Conservation (phyloP, 2,888 invertebrate genomes). For the Conus canariensis region DNA sequence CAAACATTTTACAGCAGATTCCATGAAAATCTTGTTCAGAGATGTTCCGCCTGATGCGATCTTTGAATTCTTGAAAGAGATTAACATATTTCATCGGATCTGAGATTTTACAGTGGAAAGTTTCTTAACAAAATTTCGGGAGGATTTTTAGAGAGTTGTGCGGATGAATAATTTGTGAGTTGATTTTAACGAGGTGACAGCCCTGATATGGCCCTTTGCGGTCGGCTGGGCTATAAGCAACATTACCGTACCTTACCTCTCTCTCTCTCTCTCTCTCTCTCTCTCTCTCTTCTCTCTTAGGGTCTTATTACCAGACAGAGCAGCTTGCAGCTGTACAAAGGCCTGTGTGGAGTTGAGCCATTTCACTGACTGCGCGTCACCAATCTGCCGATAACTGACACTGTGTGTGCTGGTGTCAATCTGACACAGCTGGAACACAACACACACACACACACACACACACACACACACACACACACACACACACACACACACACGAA, state of each 20-base stretch:
- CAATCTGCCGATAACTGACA: neutral
- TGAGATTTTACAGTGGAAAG: no score
- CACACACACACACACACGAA: neutral
- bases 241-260: neutral
- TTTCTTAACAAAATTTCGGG: no score
- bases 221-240: no score
- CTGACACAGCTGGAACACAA: neutral
- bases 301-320: neutral
- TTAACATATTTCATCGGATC: no score
- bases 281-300: slow-evolving; percentile 1
- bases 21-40: no score
- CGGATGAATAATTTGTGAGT: no score
- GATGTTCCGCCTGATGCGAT: no score
- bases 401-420: neutral
- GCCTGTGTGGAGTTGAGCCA: neutral
- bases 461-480: neutral
- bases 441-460: neutral
- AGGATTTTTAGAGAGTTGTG: no score
- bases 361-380: neutral
- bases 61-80: no score
- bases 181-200: no score
- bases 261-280: neutral
- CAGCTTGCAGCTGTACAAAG: neutral
- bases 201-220: no score
- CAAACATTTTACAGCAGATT: no score